Base-by-base conservation (phyloP, 2,888 invertebrate genomes). In the Monoplex corrugatus region DNA sequence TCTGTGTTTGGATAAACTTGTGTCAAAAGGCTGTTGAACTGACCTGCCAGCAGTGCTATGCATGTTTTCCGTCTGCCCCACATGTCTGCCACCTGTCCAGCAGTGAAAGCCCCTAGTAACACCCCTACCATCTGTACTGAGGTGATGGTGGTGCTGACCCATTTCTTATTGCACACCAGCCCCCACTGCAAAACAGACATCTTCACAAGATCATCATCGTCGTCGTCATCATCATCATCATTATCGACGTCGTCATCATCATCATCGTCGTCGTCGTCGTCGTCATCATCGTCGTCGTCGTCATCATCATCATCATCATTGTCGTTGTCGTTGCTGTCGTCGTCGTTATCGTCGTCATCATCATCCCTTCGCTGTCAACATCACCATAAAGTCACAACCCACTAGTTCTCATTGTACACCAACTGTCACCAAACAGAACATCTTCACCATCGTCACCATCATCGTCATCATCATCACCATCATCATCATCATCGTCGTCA, bases 111-210 rank as follows among this genome's bases (percentile, higher is more conserved):
- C n/a, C 84, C 84, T 57, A 84, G 84, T 57, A 84, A 28, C 35
- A 84, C 84, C 38, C 84, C 84, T 23, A 44, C 84, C 84, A 84
- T 84, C 84, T 84, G 84, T 6, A 84, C 84, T 84, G 84, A 84
- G 16, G 84, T 84, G 35, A 84, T 57, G 57, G 84, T 84, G 35
- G 13, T 57, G 84, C 84, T 84, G 16, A 84, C 57, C 84, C 84
- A 84, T 57, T 84, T 50, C 84, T 84, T 5, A 19, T 35, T 57
- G 28, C 84, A 84, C 57, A 84, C 84, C 84, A 84, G 57, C 43
- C 16, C 8, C 84, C 84, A 84, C 84, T 84, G 84, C 57, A 16
- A 84, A 35, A 84, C 13, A 43, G 44, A 40, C 28, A 82, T 35
- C n/a, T n/a, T 2, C 75, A 75, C 35, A 8, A 35, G 6, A 35